Conservation (phyloP, 2,888 invertebrate species). For the Dryobota labecula region DNA sequence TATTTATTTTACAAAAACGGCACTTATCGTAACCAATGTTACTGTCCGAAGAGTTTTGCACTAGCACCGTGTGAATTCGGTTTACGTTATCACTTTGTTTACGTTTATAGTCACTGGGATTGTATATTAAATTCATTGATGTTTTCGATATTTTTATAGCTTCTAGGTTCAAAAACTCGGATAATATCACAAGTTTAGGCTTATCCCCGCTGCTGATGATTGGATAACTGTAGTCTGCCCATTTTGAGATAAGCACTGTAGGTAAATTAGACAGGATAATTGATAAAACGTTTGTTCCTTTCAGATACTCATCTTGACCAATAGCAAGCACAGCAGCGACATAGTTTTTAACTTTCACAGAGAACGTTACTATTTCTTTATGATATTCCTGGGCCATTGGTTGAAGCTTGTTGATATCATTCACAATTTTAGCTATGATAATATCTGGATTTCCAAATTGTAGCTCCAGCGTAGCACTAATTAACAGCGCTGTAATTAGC, state of each 20-base stretch:
- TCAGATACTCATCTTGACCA: not conserved
- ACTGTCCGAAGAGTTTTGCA: not conserved
- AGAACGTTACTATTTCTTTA: too few relatives aligned
- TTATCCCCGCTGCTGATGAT: not conserved
- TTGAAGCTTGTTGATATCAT: too few relatives aligned
- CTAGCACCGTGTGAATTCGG: not conserved
- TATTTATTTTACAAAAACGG: not conserved
- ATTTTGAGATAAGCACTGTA: not conserved
- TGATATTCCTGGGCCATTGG: too few relatives aligned
- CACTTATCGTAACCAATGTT: not conserved
- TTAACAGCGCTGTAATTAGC: too few relatives aligned
- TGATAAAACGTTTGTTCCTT: not conserved
- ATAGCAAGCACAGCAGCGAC: too few relatives aligned
- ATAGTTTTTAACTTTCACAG: too few relatives aligned
- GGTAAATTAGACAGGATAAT: not conserved
- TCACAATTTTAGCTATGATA: too few relatives aligned
- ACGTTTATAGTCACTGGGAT: not conserved
- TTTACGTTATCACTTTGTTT: not conserved
- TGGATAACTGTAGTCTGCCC: constrained; percentile 3
- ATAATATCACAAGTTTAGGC: constrained; percentile 1
- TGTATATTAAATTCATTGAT: not conserved
- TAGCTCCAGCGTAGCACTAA: too few relatives aligned
- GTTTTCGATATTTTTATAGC: constrained; percentile 3
- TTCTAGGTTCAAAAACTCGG: constrained; percentile 1
- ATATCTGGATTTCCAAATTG: too few relatives aligned